These are phyloP conservation scores for Chascanopsetta lugubris DNA, from an alignment of 2,113 vertebrate genomes.

Conservation along the genomic window DNA sequence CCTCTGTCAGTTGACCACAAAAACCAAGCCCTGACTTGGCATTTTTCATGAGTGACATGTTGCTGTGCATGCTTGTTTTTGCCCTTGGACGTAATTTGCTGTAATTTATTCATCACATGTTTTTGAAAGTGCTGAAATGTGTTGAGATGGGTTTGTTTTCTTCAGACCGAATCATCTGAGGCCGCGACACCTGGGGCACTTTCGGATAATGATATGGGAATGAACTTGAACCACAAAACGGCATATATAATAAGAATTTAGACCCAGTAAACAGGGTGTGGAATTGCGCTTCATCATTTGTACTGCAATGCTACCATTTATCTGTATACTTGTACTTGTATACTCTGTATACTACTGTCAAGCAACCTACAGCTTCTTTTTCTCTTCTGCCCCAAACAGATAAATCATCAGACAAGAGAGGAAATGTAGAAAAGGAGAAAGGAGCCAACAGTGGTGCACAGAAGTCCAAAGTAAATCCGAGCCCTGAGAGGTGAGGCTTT, in stretches of 20 bases:
- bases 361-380: neutral
- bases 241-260: no score
- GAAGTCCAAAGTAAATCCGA: slow-evolving; percentile 39
- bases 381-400: slow-evolving; percentile 55
- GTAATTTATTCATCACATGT: neutral
- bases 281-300: no score
- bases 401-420: slow-evolving; percentile 62
- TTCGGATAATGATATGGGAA: slow-evolving; percentile 2
- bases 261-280: no score
- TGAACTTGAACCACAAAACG: neutral
- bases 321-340: neutral
- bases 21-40: slow-evolving; percentile 15
- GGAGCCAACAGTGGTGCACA: slow-evolving; percentile 38
- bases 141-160: slow-evolving; percentile 11
- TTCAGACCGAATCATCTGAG: slow-evolving; percentile 7
- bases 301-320: neutral
- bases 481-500: slow-evolving; percentile 67
- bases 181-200: neutral
- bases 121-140: neutral
- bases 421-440: slow-evolving; percentile 48
- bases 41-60: slow-evolving; percentile 27
- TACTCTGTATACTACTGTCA: neutral
- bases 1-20: slow-evolving; percentile 1
- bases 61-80: neutral
- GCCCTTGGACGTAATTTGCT: neutral